These are phyloP conservation scores for Tachyglossus aculeatus DNA, from an alignment of 2,797 vertebrate genomes.

Conservation along the genomic window DNA sequence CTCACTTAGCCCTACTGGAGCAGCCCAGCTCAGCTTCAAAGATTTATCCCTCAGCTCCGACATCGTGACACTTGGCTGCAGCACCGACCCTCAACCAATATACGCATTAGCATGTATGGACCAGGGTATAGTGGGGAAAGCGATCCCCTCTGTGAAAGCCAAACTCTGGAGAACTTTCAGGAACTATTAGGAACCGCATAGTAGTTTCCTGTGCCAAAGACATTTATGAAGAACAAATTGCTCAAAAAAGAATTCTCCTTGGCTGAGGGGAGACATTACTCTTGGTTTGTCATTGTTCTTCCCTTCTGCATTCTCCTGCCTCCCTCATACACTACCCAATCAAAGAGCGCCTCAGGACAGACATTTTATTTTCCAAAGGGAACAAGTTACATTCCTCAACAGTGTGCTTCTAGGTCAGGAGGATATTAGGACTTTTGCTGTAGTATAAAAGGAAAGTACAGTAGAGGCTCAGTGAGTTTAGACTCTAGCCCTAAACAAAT, in stretches of 20 bases:
- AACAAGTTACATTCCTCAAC: not conserved
- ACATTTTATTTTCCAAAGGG: not conserved
- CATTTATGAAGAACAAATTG: not conserved
- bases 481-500: not conserved
- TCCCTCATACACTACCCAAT: too few relatives aligned
- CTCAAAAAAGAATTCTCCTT: not conserved
- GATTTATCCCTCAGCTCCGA: not conserved
- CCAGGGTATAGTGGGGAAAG: not conserved
- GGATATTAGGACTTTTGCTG: not conserved
- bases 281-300: not conserved
- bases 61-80: constrained; percentile 19
- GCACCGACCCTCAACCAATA: not conserved
- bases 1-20: constrained; percentile 40
- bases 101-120: not conserved
- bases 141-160: not conserved
- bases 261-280: not conserved
- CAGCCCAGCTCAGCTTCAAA: not conserved
- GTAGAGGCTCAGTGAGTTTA: not conserved
- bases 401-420: not conserved
- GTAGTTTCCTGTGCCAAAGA: constrained; percentile 2
- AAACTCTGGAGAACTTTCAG: constrained; percentile 1
- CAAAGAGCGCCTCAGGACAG: not conserved
- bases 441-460: not conserved
- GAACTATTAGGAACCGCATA: not conserved
- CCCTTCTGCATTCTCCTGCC: not conserved